A percentile compares a stretch with the other conserved stretches of the same genome.
phyloP scores from a whole-genome alignment of 2,888 invertebrate species.

The Melikaiella ostensackeni region DNA sequence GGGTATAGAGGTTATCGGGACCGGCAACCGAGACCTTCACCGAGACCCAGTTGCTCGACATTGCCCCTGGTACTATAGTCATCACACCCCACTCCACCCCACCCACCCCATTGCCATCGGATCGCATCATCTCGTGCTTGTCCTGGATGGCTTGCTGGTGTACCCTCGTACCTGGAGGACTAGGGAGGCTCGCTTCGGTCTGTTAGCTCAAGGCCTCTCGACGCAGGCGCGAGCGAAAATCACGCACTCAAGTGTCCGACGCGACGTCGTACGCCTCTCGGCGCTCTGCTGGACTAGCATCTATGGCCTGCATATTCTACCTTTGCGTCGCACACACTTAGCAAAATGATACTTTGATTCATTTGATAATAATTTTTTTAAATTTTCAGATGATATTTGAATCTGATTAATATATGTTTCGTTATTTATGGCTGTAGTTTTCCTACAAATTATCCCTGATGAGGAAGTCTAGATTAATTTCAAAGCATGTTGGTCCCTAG shows the following conservation, averaged over 20 bases:
- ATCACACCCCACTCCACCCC: conserved; percentile 41
- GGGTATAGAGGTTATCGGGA: conserved; percentile 42
- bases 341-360: too few species aligned
- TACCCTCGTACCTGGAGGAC: conserved; percentile 37
- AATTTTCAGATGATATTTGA: too few species aligned
- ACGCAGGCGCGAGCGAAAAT: conserved; percentile 68
- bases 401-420: too few species aligned
- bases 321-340: too few species aligned
- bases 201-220: conserved; percentile 36
- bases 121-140: not conserved
- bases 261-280: conserved; percentile 51
- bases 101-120: not conserved
- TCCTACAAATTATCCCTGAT: too few species aligned
- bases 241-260: conserved; percentile 38
- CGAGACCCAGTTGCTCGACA: conserved; percentile 75
- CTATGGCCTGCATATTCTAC: too few species aligned
- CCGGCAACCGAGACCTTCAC: conserved; percentile 50
- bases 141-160: conserved; percentile 47
- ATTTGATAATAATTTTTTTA: too few species aligned
- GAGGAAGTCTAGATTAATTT: too few species aligned
- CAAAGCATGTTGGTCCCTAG: too few species aligned
- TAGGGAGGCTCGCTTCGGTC: conserved; percentile 42
- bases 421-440: too few species aligned
- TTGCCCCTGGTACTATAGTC: conserved; percentile 69
- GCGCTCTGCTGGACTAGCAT: too few species aligned